phyloP scores from a whole-genome alignment of 2,797 vertebrate genomes.

The Petrocephalus schoutedeni region DNA sequence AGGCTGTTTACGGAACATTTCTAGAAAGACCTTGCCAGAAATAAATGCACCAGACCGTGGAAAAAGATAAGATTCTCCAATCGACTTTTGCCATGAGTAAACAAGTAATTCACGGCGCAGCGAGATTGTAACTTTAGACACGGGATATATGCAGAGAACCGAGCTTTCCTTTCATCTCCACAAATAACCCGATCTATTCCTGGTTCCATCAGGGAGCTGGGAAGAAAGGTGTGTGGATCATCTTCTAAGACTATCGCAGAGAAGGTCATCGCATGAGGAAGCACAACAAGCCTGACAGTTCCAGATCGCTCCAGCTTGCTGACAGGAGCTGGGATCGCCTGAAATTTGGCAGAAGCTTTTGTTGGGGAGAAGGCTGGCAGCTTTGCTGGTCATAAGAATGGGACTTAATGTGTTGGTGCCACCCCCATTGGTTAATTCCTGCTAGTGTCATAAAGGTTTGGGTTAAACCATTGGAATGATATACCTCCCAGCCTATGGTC shows the following conservation, averaged over 20 bases:
- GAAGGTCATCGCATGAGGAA: background rate
- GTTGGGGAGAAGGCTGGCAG: no score
- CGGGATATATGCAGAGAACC: background rate
- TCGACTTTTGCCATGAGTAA: background rate
- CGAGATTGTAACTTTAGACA: background rate
- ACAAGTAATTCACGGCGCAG: background rate
- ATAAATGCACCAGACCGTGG: background rate
- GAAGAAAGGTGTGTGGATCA: background rate
- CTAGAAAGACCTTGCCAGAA: slow-evolving; percentile 18
- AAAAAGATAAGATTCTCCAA: slow-evolving; percentile 11
- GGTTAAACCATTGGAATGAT: background rate
- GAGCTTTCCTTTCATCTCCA: background rate
- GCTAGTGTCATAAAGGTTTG: background rate
- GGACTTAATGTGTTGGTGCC: background rate
- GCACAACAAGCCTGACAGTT: background rate
- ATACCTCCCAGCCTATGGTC: background rate
- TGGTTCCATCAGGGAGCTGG: background rate
- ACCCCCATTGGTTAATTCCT: background rate
- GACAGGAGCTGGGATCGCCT: background rate
- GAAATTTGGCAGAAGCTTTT: background rate
- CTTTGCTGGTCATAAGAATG: background rate
- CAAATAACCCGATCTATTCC: background rate
- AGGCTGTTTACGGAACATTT: background rate
- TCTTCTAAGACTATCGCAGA: background rate
- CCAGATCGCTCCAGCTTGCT: background rate